phyloP scores from a whole-genome alignment of 2,797 vertebrate genomes.

The Amazona ochrocephala region DNA sequence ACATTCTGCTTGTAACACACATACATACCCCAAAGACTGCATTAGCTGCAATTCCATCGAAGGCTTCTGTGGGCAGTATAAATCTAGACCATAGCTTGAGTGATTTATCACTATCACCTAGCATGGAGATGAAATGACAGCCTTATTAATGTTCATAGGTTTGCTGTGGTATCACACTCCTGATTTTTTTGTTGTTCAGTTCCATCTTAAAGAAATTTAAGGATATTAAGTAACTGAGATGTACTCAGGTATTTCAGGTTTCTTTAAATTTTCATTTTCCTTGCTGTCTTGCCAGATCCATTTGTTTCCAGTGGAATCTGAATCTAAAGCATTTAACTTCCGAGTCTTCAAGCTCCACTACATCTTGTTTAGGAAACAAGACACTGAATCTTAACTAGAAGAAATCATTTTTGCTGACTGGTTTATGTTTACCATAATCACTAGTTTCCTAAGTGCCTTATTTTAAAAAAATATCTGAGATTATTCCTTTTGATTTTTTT shows the following conservation, averaged over 20 bases:
- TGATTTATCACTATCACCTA: constrained; percentile 56
- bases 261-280: not conserved
- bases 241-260: not conserved
- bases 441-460: not conserved
- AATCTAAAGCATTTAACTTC: not conserved
- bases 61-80: constrained; percentile 45
- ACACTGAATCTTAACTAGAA: not conserved
- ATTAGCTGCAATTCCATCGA: constrained; percentile 62
- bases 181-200: not conserved
- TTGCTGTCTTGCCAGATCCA: not conserved
- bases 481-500: not conserved
- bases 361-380: not conserved
- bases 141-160: constrained; percentile 58
- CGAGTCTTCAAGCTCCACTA: not conserved
- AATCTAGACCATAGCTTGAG: constrained; percentile 53
- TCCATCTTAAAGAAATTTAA: not conserved
- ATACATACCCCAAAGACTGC: not conserved
- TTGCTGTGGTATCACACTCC: constrained; percentile 5
- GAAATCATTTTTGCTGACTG: not conserved
- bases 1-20: not conserved
- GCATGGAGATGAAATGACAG: constrained; percentile 64
- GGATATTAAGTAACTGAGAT: not conserved
- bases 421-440: not conserved
- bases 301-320: not conserved
- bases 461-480: not conserved